phyloP scores from a whole-genome alignment of 2,888 invertebrate genomes.

The Xanthorhoe designata region DNA sequence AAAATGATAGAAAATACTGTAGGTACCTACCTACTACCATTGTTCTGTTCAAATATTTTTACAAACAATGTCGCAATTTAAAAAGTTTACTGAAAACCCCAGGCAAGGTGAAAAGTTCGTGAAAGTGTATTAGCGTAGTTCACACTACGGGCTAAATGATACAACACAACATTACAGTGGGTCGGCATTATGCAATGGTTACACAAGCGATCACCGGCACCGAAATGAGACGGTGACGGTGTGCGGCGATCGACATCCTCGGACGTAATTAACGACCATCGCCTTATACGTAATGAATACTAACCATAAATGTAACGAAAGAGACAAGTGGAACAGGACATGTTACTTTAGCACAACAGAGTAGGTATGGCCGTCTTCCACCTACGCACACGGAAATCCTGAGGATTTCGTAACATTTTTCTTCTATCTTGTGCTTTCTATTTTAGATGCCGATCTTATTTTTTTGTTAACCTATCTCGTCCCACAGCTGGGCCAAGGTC shows the following conservation, averaged over 20 bases:
- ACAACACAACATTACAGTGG: conserved; percentile 54
- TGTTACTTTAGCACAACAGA: conserved; percentile 5
- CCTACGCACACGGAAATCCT: conserved; percentile 5
- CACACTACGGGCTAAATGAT: conserved; percentile 64
- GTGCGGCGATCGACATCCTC: conserved; percentile 35
- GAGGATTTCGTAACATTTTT: background rate
- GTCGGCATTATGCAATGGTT: conserved; percentile 57
- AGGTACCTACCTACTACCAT: too few relatives aligned
- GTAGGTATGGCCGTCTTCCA: background rate
- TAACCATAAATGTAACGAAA: conserved; percentile 24
- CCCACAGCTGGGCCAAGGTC: too few relatives aligned
- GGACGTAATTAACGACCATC: conserved; percentile 35
- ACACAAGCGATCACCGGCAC: conserved; percentile 46
- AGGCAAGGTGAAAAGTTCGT: conserved; percentile 54
- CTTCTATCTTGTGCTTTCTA: too few relatives aligned
- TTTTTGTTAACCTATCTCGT: too few relatives aligned
- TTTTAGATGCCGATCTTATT: too few relatives aligned
- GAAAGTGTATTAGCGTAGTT: conserved; percentile 76
- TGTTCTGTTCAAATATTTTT: too few relatives aligned
- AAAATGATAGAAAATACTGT: too few relatives aligned
- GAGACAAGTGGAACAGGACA: conserved; percentile 18
- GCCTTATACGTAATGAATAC: conserved; percentile 24
- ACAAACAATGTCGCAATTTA: conserved; percentile 3
- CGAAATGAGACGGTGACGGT: conserved; percentile 38
- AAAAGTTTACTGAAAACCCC: conserved; percentile 30